Conservation (phyloP, 2,797 vertebrate species). For the Uromys caudimaculatus region DNA sequence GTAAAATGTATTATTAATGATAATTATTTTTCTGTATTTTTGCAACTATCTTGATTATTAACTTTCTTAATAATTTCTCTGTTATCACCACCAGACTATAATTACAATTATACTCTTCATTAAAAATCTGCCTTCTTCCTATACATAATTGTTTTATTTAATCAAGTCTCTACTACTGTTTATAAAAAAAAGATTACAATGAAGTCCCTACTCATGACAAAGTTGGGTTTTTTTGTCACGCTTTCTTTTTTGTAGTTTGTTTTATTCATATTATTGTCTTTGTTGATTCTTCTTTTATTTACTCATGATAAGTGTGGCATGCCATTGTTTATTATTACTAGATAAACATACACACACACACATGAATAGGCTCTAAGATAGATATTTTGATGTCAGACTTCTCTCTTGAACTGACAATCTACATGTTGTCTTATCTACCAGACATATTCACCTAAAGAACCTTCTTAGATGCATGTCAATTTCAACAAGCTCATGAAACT, state of each 20-base stretch:
- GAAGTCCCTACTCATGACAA: background rate
- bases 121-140: background rate
- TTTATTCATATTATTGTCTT: slow-evolving; percentile 2
- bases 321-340: background rate
- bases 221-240: background rate
- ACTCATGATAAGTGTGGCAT: background rate
- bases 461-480: background rate
- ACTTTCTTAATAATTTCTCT: slow-evolving; percentile 25
- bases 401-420: background rate
- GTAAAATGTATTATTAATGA: slow-evolving; percentile 1
- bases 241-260: background rate
- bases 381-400: background rate
- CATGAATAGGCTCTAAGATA: background rate
- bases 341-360: background rate
- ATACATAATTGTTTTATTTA: background rate
- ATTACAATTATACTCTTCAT: background rate
- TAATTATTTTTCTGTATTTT: slow-evolving; percentile 56
- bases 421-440: background rate
- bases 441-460: background rate
- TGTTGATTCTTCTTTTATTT: background rate
- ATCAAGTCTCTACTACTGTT: background rate
- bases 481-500: background rate
- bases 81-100: background rate
- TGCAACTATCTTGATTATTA: slow-evolving; percentile 18
- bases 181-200: slow-evolving; percentile 44